Conservation (phyloP, 2,888 invertebrate species). For the Ischnura elegans region DNA sequence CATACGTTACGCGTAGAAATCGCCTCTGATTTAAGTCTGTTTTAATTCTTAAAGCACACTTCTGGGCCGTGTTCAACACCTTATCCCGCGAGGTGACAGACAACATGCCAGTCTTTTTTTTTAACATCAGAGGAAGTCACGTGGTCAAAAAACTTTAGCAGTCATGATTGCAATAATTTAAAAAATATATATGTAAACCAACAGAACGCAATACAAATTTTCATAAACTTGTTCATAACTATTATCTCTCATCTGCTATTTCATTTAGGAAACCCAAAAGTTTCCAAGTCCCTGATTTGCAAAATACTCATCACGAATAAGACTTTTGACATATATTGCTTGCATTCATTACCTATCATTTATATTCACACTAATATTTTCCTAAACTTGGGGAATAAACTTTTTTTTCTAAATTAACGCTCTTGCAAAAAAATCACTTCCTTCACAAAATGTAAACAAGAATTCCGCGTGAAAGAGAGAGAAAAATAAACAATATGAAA, state of each 20-base stretch:
- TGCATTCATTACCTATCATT: conserved; percentile 57
- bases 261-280: conserved; percentile 58
- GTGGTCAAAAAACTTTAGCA: conserved; percentile 67
- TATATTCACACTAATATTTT: conserved; percentile 56
- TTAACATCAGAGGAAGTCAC: conserved; percentile 65
- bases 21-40: conserved; percentile 54
- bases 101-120: conserved; percentile 64
- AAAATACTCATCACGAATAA: conserved; percentile 67
- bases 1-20: conserved; percentile 57
- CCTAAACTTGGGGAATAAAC: conserved; percentile 49
- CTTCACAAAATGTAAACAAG: conserved; percentile 39
- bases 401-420: background rate
- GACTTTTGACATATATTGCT: conserved; percentile 64
- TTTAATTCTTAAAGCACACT: conserved; percentile 61
- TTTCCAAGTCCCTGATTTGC: conserved; percentile 67
- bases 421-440: conserved; percentile 29
- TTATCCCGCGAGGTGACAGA: conserved; percentile 60
- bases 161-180: conserved; percentile 66
- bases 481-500: conserved; percentile 55
- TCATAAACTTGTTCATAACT: conserved; percentile 62
- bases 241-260: conserved; percentile 55
- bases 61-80: conserved; percentile 57
- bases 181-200: conserved; percentile 65
- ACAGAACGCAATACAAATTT: conserved; percentile 66
- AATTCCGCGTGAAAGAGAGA: conserved; percentile 45